Conservation (phyloP, 2,797 vertebrate species). For the Tinamus major region DNA sequence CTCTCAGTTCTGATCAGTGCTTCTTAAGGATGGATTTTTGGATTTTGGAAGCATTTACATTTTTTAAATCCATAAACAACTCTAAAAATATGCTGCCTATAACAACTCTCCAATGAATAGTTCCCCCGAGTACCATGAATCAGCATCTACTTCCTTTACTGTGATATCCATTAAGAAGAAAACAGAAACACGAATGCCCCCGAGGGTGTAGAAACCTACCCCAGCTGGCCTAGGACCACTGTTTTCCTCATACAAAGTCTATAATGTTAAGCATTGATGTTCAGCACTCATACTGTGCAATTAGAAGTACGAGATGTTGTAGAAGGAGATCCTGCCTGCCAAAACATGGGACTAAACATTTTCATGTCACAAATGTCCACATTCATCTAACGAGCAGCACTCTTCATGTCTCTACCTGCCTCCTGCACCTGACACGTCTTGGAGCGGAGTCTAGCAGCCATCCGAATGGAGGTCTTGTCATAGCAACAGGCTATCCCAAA, state of each 20-base stretch:
- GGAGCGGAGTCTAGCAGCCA: neutral
- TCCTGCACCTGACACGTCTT: neutral
- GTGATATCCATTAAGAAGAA: neutral
- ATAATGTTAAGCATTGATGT: neutral
- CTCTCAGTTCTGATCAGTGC: neutral
- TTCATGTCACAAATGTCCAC: neutral
- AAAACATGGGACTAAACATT: neutral
- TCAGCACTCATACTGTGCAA: neutral
- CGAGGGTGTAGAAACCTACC: neutral
- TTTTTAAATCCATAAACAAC: neutral
- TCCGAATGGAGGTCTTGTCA: rapidly evolving
- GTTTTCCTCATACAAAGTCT: neutral
- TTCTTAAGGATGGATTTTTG: neutral
- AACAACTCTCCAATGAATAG: neutral
- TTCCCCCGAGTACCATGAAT: neutral
- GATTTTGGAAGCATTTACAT: neutral
- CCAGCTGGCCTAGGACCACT: neutral
- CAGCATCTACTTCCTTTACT: neutral
- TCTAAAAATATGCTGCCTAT: neutral
- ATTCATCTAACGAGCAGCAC: neutral
- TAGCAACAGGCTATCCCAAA: neutral
- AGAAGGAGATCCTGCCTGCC: neutral
- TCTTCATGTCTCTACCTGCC: neutral
- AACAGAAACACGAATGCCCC: neutral
- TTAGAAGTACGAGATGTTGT: neutral